A percentile compares a stretch with the other conserved stretches of the same genome.
phyloP scores from a whole-genome alignment of 2,888 invertebrate species.

The Malachius bipustulatus region DNA sequence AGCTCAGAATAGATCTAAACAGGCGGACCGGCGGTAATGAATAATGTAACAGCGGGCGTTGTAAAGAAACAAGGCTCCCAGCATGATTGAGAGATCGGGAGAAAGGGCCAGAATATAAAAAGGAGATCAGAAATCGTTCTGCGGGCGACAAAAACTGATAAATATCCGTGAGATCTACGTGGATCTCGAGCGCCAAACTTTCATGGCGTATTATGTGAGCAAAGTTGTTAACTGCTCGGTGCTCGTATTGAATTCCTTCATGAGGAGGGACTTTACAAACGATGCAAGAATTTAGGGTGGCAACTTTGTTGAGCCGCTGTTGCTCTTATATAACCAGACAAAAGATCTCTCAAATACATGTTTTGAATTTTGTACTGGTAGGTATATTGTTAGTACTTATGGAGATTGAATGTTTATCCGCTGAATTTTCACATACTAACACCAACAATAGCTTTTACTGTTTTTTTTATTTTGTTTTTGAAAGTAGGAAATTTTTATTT shows the following conservation, averaged over 20 bases:
- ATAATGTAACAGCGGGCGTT: conserved; percentile 38
- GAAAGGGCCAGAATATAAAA: conserved; percentile 38
- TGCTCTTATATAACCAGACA: too few species aligned
- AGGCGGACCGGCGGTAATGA: conserved; percentile 29
- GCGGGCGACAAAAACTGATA: conserved; percentile 38
- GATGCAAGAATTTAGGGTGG: too few species aligned
- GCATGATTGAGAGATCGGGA: conserved; percentile 39
- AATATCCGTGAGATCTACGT: conserved; percentile 36
- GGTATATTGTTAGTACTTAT: too few species aligned
- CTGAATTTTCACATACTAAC: too few species aligned
- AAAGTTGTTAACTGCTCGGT: conserved; percentile 24
- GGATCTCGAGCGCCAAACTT: conserved; percentile 23
- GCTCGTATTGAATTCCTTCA: conserved; percentile 20
- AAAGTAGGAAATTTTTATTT: too few species aligned
- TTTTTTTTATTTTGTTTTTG: too few species aligned
- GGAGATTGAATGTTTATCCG: too few species aligned
- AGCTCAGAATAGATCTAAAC: conserved; percentile 6
- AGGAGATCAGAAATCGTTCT: conserved; percentile 40
- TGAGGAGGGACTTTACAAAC: too few species aligned
- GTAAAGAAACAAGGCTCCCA: conserved; percentile 38
- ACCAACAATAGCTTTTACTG: too few species aligned
- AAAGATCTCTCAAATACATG: too few species aligned
- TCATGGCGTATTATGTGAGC: conserved; percentile 24
- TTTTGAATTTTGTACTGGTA: too few species aligned
- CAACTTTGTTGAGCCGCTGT: too few species aligned